phyloP scores from a whole-genome alignment of 2,797 vertebrate species.

The Chrysocyon brachyurus region DNA sequence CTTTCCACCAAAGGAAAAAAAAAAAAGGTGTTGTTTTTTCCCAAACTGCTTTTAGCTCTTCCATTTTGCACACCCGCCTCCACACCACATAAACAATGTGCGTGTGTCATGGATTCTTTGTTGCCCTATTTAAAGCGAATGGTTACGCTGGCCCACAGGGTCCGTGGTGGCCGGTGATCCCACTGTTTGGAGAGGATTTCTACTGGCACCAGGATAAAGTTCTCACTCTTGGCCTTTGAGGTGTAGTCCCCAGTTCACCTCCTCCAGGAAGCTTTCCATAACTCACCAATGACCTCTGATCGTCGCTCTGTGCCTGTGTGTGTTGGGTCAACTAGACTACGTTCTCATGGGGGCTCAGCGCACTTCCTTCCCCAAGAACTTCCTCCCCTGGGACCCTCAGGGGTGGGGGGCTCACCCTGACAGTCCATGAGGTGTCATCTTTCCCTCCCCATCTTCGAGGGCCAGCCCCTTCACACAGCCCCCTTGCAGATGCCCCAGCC shows the following conservation, averaged over 20 bases:
- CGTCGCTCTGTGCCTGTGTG: neutral
- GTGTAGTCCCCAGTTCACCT: neutral
- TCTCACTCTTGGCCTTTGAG: neutral
- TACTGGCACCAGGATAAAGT: neutral
- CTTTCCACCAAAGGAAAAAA: conserved; percentile 47
- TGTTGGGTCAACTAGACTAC: neutral
- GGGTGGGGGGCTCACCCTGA: neutral
- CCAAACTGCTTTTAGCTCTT: conserved; percentile 78
- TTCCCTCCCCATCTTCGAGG: neutral
- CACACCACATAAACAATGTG: conserved; percentile 64
- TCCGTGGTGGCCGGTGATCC: neutral
- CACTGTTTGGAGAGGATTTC: conserved; percentile 1
- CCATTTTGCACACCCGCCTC: conserved; percentile 62
- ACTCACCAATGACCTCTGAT: neutral
- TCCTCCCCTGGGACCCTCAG: neutral
- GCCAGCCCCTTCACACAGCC: neutral
- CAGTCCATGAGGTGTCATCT: neutral
- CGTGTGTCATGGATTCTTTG: conserved; percentile 43
- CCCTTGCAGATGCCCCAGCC: neutral
- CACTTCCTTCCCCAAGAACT: neutral
- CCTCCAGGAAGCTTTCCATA: conserved; percentile 16
- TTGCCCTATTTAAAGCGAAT: conserved; percentile 57
- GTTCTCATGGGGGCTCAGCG: neutral
- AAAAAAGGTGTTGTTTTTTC: conserved; percentile 80
- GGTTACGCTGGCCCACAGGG: neutral